Evolutionary conservation across 2,888 invertebrate species (phyloP), one percentile per base, ranked within the genome.

Genomic region (Eulithis testata): DNA sequence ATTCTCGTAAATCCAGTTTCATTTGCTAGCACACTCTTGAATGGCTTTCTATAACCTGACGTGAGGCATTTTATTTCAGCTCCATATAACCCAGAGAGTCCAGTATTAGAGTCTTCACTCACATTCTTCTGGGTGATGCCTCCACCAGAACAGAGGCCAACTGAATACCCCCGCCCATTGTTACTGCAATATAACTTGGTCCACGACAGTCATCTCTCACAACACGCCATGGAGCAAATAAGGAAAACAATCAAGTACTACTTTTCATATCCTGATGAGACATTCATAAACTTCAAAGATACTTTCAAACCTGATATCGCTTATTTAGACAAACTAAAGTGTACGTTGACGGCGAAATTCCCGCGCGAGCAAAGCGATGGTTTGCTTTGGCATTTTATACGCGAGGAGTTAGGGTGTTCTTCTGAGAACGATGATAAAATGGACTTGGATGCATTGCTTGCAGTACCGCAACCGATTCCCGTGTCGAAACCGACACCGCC

Each of bases 41-140:
- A 14, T n/a, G 44, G 53, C n/a, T 58, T 57, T 11, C n/a, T 45
- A 3, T 57, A 37, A 50, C 51, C 11, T 45, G 53, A 43, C 14
- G 8, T 40, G 8, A n/a, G n/a, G n/a, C n/a, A 8, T 60, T 72
- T 73, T 63, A 36, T 94, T 94, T 60, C 84, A 97, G 97, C 97
- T 45, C 97, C 98, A 0, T 97, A 97, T 80, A 96, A 96, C 80
- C 95, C 95, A 65, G 97, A 97, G 82, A 96, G 96, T 79, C 95
- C 95, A 60, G 96, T 96, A 31, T 87, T 97, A 73, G 97, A 97
- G 80, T 98, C 98, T 0, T 96, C 96, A 53, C 94, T 97, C 11
- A 96, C 97, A 69, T 96, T 97, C 63, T 99, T 97, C 87, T 99
- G 99, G 98, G 98, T 98, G 4, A 95, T 97, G 93, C 98, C 99